These are phyloP conservation scores for Drosophila birchii DNA, from an alignment of 2,888 invertebrate species.

Conservation along the genomic window DNA sequence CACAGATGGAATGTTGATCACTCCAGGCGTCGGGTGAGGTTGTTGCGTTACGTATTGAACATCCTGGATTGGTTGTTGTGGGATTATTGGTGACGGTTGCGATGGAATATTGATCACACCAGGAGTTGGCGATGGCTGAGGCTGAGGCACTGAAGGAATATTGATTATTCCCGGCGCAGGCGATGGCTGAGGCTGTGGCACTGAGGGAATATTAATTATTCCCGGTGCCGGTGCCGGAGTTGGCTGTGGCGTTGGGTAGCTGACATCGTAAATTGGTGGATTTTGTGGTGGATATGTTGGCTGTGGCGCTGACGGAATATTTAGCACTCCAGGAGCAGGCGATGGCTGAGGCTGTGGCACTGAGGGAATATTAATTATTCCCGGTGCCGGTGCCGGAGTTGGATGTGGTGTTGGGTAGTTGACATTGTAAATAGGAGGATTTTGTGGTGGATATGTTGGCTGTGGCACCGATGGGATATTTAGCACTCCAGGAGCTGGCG, in stretches of 20 bases:
- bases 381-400: slow-evolving; percentile 19
- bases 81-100: slow-evolving; percentile 64
- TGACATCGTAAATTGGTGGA: slow-evolving; percentile 15
- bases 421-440: slow-evolving; percentile 12
- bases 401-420: slow-evolving; percentile 14
- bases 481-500: slow-evolving; percentile 27
- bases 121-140: slow-evolving; percentile 18
- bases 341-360: slow-evolving; percentile 17
- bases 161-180: slow-evolving; percentile 28
- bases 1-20: slow-evolving; percentile 19
- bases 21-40: slow-evolving; percentile 30
- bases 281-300: slow-evolving; percentile 12
- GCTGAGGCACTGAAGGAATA: slow-evolving; percentile 25
- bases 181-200: slow-evolving; percentile 16
- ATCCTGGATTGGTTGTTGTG: slow-evolving; percentile 45
- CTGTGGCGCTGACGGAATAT: slow-evolving; percentile 34
- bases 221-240: slow-evolving; percentile 19
- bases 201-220: slow-evolving; percentile 30
- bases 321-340: slow-evolving; percentile 30
- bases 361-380: slow-evolving; percentile 30
- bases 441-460: slow-evolving; percentile 9
- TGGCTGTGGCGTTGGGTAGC: slow-evolving; percentile 10
- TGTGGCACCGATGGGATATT: slow-evolving; percentile 37
- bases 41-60: slow-evolving; percentile 50
- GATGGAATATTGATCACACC: slow-evolving; percentile 33